Conservation (phyloP, 2,797 vertebrate species). For the Sternarchorhynchus goeldii region DNA sequence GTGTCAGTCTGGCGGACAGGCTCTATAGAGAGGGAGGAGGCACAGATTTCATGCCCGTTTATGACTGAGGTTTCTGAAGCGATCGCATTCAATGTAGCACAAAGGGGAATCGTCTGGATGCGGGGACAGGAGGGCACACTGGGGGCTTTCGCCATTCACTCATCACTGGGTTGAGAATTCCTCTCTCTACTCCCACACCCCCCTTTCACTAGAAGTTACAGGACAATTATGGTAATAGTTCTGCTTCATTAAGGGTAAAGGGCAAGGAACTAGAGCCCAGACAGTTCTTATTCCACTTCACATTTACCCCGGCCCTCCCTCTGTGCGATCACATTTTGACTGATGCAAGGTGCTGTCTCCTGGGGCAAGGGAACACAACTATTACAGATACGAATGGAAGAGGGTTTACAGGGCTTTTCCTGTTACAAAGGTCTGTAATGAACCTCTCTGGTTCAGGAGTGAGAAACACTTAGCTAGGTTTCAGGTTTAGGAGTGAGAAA, state of each 20-base stretch:
- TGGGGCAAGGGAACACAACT: slow-evolving; percentile 3
- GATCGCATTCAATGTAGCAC: slow-evolving; percentile 71
- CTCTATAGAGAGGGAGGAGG: slow-evolving; percentile 60
- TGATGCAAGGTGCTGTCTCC: slow-evolving; percentile 32
- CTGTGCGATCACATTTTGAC: slow-evolving; percentile 21
- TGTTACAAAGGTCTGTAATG: neutral
- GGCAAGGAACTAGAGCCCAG: slow-evolving; percentile 29
- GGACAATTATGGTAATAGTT: slow-evolving; percentile 82
- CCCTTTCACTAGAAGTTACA: slow-evolving; percentile 80
- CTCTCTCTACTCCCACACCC: slow-evolving; percentile 77
- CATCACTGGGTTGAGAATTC: slow-evolving; percentile 72
- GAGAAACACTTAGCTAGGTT: neutral
- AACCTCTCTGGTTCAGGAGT: neutral
- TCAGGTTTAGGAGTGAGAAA: neutral
- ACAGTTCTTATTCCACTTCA: slow-evolving; percentile 31
- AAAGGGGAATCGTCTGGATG: slow-evolving; percentile 75
- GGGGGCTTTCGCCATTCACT: slow-evolving; percentile 76
- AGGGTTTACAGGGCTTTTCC: slow-evolving; percentile 14
- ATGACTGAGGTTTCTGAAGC: slow-evolving; percentile 61
- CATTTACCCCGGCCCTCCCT: slow-evolving; percentile 15
- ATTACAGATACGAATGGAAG: slow-evolving; percentile 24
- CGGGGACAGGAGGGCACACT: slow-evolving; percentile 63
- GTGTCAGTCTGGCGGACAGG: slow-evolving; percentile 63
- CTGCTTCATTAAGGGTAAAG: slow-evolving; percentile 47
- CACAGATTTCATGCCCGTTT: slow-evolving; percentile 73